These are phyloP conservation scores for Ciona savignyi DNA, from an alignment of 23 tunicate species.

Conservation along the genomic window DNA sequence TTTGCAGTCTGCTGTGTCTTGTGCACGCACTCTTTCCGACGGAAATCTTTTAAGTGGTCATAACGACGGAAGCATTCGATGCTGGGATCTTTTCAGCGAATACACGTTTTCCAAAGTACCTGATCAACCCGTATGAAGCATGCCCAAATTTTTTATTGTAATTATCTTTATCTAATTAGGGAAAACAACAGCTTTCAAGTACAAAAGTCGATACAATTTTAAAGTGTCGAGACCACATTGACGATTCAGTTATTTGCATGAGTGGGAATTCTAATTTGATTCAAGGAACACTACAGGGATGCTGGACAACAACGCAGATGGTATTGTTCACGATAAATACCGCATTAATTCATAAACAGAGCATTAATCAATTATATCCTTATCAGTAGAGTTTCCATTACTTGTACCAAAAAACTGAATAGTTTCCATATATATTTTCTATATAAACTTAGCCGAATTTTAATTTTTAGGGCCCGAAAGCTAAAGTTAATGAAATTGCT, in stretches of 20 bases:
- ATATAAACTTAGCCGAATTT: too few relatives aligned
- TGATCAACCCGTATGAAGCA: too few relatives aligned
- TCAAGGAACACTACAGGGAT: neutral
- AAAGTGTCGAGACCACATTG: neutral
- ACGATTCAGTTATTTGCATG: neutral
- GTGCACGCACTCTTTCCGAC: neutral
- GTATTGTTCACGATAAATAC: too few relatives aligned
- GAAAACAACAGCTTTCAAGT: neutral
- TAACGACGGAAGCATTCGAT: neutral
- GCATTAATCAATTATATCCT: too few relatives aligned
- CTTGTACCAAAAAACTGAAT: too few relatives aligned
- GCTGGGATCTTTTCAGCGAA: neutral
- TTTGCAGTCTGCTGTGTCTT: neutral
- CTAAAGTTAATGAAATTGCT: neutral
- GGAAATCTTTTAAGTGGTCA: neutral
- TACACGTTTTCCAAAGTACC: neutral
- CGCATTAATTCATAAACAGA: too few relatives aligned
- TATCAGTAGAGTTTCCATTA: too few relatives aligned
- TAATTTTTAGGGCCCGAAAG: neutral
- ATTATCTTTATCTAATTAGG: neutral
- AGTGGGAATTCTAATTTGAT: neutral
- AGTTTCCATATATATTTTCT: too few relatives aligned
- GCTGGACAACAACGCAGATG: neutral
- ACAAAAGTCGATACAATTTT: neutral
- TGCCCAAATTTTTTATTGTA: too few relatives aligned